A percentile compares a stretch with the other conserved stretches of the same genome.
phyloP scores from a whole-genome alignment of 2,113 vertebrate species.

The Aphelocoma coerulescens region DNA sequence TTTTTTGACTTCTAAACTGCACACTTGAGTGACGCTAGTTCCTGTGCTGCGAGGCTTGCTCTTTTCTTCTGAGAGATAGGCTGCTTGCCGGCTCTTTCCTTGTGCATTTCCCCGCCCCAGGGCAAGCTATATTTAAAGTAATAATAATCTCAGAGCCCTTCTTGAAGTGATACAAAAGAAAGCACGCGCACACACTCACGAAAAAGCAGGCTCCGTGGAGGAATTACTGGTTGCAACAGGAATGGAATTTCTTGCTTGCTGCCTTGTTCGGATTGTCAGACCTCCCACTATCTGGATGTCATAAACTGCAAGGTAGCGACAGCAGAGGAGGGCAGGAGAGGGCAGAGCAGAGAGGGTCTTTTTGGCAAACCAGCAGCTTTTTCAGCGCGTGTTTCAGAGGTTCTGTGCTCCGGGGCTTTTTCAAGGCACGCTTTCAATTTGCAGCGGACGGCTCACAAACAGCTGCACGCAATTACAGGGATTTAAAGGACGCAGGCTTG shows the following conservation, averaged over 20 bases:
- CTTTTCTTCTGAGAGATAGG: constrained; percentile 53
- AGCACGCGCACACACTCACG: not conserved
- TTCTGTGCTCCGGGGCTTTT: constrained; percentile 11
- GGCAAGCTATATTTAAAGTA: constrained; percentile 47
- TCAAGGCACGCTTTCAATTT: not conserved
- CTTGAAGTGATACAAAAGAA: constrained; percentile 46
- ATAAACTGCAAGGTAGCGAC: constrained; percentile 67
- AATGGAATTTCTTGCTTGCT: constrained; percentile 54
- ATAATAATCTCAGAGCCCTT: constrained; percentile 22
- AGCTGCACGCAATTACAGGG: not conserved
- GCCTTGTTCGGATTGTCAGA: constrained; percentile 60
- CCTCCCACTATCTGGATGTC: constrained; percentile 69
- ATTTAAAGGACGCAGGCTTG: not conserved
- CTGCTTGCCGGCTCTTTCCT: constrained; percentile 47
- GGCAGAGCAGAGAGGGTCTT: constrained; percentile 1
- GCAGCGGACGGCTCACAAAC: not conserved
- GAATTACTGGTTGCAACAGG: constrained; percentile 56
- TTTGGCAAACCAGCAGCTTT: constrained; percentile 3
- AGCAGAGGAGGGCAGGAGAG: constrained; percentile 50
- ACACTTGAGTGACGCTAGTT: constrained; percentile 30
- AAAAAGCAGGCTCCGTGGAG: constrained; percentile 15
- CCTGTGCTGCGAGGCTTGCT: constrained; percentile 15
- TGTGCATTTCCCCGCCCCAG: constrained; percentile 34
- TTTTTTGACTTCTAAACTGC: constrained; percentile 65
- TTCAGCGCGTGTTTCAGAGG: not conserved